Conservation (phyloP, 2,113 vertebrate species). For the Cygnus buccinator region DNA sequence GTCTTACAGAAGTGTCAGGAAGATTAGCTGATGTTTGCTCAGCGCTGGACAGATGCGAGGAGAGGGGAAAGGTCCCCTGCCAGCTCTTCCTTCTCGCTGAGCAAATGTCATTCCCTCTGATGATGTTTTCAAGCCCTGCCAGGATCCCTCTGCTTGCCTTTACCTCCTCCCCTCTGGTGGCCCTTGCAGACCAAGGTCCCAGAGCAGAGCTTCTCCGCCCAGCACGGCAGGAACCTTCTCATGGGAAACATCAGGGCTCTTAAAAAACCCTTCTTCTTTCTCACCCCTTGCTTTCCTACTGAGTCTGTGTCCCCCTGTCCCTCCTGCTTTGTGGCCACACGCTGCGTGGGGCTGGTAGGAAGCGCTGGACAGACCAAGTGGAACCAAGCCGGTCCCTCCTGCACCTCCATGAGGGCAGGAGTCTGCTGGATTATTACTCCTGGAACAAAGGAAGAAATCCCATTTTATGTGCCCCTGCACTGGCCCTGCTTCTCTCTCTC, state of each 20-base stretch:
- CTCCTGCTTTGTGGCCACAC: background rate
- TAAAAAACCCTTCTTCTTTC: background rate
- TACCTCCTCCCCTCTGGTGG: background rate
- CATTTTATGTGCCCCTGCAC: background rate
- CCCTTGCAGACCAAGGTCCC: background rate
- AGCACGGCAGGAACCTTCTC: background rate
- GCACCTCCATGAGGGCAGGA: rapidly evolving
- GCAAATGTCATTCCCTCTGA: background rate
- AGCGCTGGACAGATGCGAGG: background rate
- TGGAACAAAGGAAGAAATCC: background rate
- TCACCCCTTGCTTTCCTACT: background rate
- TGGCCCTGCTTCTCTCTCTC: background rate
- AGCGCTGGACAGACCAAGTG: background rate
- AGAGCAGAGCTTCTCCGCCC: background rate
- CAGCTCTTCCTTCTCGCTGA: conserved; percentile 21
- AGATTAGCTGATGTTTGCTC: conserved; percentile 43
- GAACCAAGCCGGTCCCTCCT: background rate
- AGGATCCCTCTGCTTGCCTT: background rate
- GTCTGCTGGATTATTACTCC: background rate
- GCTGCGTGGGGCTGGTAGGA: background rate
- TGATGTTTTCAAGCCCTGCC: background rate
- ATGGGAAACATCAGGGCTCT: background rate
- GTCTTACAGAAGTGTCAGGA: conserved; percentile 2
- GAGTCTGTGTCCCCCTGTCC: background rate
- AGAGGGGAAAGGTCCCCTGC: background rate